Conservation (phyloP, 2,888 invertebrate genomes). For the Minunthozetes semirufus region DNA sequence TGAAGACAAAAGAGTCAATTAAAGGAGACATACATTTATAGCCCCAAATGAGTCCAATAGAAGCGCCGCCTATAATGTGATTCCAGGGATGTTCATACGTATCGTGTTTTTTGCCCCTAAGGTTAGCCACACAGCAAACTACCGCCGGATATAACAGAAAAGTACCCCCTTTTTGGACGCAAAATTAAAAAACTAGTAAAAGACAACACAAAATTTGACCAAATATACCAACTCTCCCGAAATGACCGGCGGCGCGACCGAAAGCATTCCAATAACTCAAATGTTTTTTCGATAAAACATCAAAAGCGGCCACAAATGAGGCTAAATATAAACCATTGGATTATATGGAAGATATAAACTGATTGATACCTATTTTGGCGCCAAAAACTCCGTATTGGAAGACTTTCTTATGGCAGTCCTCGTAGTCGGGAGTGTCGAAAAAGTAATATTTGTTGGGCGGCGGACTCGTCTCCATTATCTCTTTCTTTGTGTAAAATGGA, state of each 20-base stretch:
- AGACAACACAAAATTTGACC: background rate
- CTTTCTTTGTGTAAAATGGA: background rate
- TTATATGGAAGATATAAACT: background rate
- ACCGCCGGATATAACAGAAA: conserved; percentile 2
- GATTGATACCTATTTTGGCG: background rate
- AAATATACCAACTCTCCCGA: background rate
- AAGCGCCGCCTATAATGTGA: conserved; percentile 32
- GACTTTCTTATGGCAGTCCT: conserved; percentile 20
- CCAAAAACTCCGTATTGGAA: background rate
- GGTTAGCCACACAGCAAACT: conserved; percentile 25
- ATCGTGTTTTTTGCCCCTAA: conserved; percentile 36
- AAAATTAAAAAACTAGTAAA: background rate
- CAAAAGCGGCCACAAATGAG: background rate
- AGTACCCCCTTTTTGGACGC: conserved; percentile 10
- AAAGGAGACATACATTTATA: conserved; percentile 13
- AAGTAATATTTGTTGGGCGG: background rate
- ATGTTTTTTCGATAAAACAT: background rate
- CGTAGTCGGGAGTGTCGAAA: conserved; percentile 33
- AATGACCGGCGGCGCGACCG: background rate
- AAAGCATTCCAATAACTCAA: conserved; percentile 13
- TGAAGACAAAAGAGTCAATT: background rate
- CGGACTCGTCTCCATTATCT: background rate
- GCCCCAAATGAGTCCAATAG: conserved; percentile 34
- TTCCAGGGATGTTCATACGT: background rate
- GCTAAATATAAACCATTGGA: background rate